A percentile compares a stretch with the other conserved stretches of the same genome.
Evolutionary conservation across 2,888 invertebrate species (phyloP).

Genomic region (Pilophorus perplexus): DNA sequence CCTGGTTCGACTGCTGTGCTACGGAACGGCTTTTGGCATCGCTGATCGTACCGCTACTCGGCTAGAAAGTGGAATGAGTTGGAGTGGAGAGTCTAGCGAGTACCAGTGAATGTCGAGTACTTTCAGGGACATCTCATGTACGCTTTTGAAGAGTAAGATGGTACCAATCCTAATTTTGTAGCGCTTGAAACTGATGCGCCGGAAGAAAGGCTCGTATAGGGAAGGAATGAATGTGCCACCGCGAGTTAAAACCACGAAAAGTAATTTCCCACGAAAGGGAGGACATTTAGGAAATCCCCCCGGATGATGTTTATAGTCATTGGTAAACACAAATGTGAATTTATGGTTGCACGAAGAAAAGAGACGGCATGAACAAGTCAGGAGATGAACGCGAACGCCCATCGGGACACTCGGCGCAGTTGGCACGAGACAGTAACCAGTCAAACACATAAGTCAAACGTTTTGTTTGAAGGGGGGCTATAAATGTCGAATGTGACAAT

Average conservation of each 20-base stretch:
- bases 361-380: not conserved
- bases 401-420: not conserved
- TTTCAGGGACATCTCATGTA: too few relatives aligned
- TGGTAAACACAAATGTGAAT: conserved; percentile 31
- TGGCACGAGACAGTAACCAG: not conserved
- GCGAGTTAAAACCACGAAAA: too few relatives aligned
- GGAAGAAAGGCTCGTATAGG: too few relatives aligned
- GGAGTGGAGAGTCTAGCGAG: too few relatives aligned
- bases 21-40: not conserved
- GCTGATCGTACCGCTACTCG: not conserved
- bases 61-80: not conserved
- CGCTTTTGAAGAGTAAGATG: too few relatives aligned
- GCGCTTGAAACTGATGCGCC: too few relatives aligned
- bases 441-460: conserved; percentile 33
- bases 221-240: too few relatives aligned
- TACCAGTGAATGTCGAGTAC: too few relatives aligned
- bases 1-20: conserved; percentile 7
- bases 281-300: not conserved
- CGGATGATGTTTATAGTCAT: not conserved
- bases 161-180: too few relatives aligned
- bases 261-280: conserved; percentile 19
- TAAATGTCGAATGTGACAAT: conserved; percentile 30
- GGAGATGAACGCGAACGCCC: not conserved
- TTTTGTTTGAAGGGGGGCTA: conserved; percentile 18
- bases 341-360: conserved; percentile 1